Conservation (phyloP, 2,113 vertebrate species). For the Furnarius figulus region DNA sequence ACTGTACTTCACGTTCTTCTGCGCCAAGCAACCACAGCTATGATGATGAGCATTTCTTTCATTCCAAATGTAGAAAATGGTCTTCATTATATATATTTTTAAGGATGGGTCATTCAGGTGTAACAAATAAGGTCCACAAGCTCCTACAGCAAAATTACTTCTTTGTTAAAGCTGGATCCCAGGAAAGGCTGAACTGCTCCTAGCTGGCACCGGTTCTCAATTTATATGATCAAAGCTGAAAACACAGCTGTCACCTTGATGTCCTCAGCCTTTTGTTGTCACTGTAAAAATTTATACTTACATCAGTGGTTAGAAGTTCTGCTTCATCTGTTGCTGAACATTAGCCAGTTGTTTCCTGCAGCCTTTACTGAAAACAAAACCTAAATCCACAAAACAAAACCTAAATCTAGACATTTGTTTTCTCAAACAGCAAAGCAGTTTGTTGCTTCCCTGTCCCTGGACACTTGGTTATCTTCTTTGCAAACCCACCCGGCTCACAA, state of each 20-base stretch:
- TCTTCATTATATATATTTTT: neutral
- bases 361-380: neutral
- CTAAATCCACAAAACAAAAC: neutral
- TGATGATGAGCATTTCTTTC: neutral
- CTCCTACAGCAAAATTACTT: neutral
- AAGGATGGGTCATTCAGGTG: neutral
- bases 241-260: constrained; percentile 24
- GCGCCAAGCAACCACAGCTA: neutral
- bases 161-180: neutral
- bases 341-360: neutral
- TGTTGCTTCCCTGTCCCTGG: accelerated
- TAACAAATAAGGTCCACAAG: neutral
- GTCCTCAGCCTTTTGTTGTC: neutral
- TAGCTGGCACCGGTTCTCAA: neutral
- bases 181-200: neutral
- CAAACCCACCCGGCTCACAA: neutral
- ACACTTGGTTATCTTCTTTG: neutral
- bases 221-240: constrained; percentile 29
- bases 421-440: neutral
- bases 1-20: neutral
- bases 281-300: neutral
- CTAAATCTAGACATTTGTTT: neutral
- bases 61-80: neutral
- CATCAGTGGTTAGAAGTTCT: neutral
- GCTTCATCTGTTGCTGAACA: neutral